Percentiles rank a stretch among this genome's conserved stretches.
Evolutionary conservation across 2,888 invertebrate species (phyloP).

Genomic region (Heliconius charithonia): DNA sequence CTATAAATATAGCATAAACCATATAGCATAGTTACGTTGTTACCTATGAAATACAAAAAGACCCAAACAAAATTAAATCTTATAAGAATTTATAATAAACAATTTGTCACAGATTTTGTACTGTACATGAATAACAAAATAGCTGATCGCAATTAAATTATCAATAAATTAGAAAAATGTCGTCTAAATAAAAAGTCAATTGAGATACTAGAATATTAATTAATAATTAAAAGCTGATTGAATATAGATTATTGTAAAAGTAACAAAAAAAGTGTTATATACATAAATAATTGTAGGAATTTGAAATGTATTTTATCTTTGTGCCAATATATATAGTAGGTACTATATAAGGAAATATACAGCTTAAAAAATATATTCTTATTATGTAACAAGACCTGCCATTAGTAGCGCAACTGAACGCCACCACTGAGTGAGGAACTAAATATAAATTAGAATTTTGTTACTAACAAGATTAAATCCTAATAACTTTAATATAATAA

Average conservation of each 20-base stretch:
- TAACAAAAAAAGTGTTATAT: not conserved
- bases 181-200: conserved; percentile 22
- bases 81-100: not conserved
- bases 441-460: no score
- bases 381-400: no score
- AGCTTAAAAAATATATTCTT: no score
- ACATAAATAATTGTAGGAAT: no score
- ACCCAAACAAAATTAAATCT: not conserved
- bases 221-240: not conserved
- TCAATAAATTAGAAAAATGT: conserved; percentile 1
- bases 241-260: not conserved
- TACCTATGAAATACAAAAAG: not conserved
- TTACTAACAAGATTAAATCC: no score
- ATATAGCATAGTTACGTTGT: not conserved
- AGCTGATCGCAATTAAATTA: not conserved
- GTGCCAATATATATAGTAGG: no score
- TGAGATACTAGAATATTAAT: conserved; percentile 17
- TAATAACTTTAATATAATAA: no score
- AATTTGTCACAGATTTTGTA: not conserved
- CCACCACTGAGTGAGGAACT: no score
- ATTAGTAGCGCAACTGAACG: no score
- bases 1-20: no score
- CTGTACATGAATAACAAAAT: not conserved
- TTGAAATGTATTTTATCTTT: no score
- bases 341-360: no score